Evolutionary conservation across 2,888 invertebrate species (phyloP), one percentile per base, ranked within the genome.

Genomic region (Gymnosoma rotundatum): DNA sequence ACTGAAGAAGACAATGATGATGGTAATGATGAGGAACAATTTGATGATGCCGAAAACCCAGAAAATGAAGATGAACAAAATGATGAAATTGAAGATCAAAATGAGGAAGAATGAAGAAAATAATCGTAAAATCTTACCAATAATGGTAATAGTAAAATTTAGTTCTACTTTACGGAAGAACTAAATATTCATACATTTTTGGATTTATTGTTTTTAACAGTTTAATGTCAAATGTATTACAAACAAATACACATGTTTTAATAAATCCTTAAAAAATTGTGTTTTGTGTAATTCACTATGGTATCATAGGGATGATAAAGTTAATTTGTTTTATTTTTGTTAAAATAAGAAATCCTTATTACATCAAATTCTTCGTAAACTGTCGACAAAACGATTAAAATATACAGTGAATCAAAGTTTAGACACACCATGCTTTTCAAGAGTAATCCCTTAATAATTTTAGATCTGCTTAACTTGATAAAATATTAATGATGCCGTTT

Each of bases 1-100:
- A 32, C 48, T 64, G 64, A 50, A n/a, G 58, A 58, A 58, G 58
- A 25, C 20, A 21, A 18, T n/a, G 66, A 50, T 42, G 52, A 38
- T 1, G 25, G 25, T 4, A 25, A 25, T 25, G 61, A 42, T 48
- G 63, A 48, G 8, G 58, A 58, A 58, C 64, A 25, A 50, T 48
- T 8, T 21, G 66, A 58, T 42, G 52, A 50, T 25, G 61, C 18
- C 3, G 60, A 25, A 56, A 56, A 38, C 5, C 60, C 20, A 25
- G 63, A 36, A 36, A 20, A 36, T 38, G 67, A 67, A 25, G n/a
- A 25, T 25, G 48, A 32, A 5, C 45, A 63, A 63, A 63, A 48
- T 61, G 12, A 61, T 2, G 61, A 42, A 0, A 52, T 18, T 52
- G 50, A 52, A 54, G 45, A 48, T 16, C 20, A 54, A 25, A 25